phyloP scores from a whole-genome alignment of 1,140 invertebrate species.

The Drosophila ercepeae region DNA sequence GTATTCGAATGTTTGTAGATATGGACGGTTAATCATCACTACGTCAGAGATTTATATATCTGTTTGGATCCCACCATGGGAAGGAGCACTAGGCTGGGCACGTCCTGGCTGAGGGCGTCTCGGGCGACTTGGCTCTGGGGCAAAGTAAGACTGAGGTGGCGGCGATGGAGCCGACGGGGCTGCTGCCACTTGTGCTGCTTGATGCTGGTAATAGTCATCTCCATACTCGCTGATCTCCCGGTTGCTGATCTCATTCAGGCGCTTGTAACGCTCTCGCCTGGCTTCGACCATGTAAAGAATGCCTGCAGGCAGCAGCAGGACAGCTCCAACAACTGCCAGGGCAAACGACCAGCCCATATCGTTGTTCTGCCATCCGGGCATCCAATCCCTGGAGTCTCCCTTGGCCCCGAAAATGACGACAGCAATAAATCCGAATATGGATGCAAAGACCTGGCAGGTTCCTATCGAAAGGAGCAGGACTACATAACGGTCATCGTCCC shows the following conservation, averaged over 20 bases:
- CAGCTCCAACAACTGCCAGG: constrained; percentile 91
- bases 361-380: constrained; percentile 98
- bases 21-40: not conserved
- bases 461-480: constrained; percentile 89
- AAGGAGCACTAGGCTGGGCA: constrained; percentile 40
- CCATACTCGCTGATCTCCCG: constrained; percentile 86
- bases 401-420: constrained; percentile 91
- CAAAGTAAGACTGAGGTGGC: constrained; percentile 77
- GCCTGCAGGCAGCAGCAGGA: constrained; percentile 89
- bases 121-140: constrained; percentile 71
- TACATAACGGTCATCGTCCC: constrained; percentile 91
- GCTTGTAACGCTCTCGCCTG: constrained; percentile 89
- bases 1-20: constrained; percentile 1
- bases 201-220: constrained; percentile 84
- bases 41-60: constrained; percentile 53
- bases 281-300: constrained; percentile 93
- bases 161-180: constrained; percentile 60
- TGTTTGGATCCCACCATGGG: constrained; percentile 70
- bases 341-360: constrained; percentile 98
- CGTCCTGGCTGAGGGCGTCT: constrained; percentile 71
- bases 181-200: constrained; percentile 44
- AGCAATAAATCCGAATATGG: constrained; percentile 89
- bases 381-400: constrained; percentile 96
- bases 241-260: constrained; percentile 87
- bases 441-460: constrained; percentile 88